Conservation (phyloP, 2,797 vertebrate genomes). For the Falco peregrinus region DNA sequence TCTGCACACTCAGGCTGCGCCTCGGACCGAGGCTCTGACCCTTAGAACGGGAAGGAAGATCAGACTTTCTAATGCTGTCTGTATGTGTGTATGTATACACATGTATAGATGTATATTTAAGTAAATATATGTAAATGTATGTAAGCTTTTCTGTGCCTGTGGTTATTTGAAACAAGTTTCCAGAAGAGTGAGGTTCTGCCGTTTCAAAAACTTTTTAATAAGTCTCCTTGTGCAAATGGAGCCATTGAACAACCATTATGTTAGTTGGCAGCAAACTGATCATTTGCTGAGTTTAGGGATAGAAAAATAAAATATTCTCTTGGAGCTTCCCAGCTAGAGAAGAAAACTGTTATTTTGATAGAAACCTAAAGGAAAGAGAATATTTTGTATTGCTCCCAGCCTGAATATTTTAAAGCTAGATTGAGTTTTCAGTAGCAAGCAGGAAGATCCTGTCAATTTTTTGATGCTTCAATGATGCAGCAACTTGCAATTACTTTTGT, state of each 20-base stretch:
- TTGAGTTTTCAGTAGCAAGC: background rate
- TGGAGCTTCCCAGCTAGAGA: background rate
- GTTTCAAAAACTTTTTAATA: background rate
- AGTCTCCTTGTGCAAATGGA: background rate
- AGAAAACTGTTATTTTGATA: background rate
- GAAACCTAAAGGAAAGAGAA: background rate
- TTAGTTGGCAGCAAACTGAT: background rate
- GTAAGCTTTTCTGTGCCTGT: background rate
- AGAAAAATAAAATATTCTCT: background rate
- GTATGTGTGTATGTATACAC: accelerated
- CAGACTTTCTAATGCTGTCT: background rate
- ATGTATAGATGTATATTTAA: background rate
- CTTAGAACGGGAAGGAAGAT: background rate
- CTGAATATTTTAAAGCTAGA: background rate
- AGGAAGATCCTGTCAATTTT: background rate
- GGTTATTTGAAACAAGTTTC: background rate
- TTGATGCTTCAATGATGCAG: background rate
- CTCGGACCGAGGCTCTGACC: background rate
- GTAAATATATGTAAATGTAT: background rate
- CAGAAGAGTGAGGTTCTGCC: background rate
- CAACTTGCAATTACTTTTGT: background rate
- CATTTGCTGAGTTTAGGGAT: background rate
- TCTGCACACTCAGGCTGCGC: background rate
- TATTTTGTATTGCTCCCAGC: background rate
- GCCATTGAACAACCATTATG: background rate